Conservation (phyloP, 2,113 vertebrate genomes). For the Neodon shergylaensis region DNA sequence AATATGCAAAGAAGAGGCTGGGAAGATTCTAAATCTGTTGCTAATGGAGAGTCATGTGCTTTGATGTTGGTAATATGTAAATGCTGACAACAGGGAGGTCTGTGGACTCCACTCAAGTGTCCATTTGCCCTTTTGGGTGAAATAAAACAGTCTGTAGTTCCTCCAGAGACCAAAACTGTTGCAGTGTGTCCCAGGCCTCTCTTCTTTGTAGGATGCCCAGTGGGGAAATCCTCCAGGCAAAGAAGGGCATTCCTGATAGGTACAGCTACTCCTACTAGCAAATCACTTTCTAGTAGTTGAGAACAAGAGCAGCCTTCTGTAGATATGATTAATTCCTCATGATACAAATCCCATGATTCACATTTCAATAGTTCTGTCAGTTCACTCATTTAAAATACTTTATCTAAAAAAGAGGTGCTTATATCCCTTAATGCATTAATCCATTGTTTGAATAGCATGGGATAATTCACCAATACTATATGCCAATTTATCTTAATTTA, state of each 20-base stretch:
- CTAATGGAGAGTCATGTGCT: background rate
- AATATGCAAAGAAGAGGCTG: background rate
- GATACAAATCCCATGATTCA: background rate
- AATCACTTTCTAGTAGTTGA: background rate
- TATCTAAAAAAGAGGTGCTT: background rate
- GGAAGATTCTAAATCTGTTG: background rate
- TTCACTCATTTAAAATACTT: background rate
- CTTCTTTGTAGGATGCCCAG: background rate
- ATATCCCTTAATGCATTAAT: background rate
- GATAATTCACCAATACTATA: background rate
- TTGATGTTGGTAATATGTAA: background rate
- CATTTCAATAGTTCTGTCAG: background rate
- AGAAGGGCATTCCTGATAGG: background rate
- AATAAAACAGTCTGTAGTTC: slow-evolving; percentile 2
- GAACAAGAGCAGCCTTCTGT: slow-evolving; percentile 16
- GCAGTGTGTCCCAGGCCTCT: background rate
- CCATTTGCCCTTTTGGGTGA: background rate
- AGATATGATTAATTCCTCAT: background rate
- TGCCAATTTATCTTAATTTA: background rate
- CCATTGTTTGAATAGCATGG: background rate
- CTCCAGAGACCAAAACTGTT: background rate
- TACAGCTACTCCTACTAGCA: background rate
- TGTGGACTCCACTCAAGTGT: background rate
- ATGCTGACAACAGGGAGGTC: background rate
- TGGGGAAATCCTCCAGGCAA: background rate